phyloP scores from a whole-genome alignment of 2,113 vertebrate genomes.

The Paracanthobrama guichenoti region DNA sequence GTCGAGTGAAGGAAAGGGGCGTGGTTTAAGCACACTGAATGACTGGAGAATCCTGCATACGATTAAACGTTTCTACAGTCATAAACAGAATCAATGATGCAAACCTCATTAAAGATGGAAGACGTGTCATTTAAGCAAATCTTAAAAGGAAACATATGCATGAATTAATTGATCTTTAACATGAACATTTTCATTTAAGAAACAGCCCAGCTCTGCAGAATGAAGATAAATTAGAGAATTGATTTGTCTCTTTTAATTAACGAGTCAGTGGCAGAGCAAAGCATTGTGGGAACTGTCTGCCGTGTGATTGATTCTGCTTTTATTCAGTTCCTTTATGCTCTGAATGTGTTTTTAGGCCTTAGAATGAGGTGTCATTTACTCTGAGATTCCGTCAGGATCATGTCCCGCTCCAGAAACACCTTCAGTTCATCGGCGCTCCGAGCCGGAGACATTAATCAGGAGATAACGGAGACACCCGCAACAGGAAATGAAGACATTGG shows the following conservation, averaged over 20 bases:
- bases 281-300: not conserved
- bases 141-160: no score
- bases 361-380: not conserved
- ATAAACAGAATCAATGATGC: no score
- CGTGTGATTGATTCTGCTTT: not conserved
- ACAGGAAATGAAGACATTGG: constrained; percentile 53
- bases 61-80: no score
- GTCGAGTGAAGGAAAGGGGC: no score
- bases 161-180: no score
- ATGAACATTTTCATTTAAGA: not conserved
- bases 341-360: not conserved
- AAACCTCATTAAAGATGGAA: no score
- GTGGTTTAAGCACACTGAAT: no score
- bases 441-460: constrained; percentile 49
- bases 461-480: constrained; percentile 35
- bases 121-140: no score
- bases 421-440: constrained; percentile 28
- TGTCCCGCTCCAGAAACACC: constrained; percentile 9
- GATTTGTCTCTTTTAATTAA: not conserved
- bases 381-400: not conserved
- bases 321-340: no score
- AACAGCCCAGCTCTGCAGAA: not conserved
- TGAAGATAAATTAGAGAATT: constrained; percentile 14
- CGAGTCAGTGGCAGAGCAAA: not conserved
- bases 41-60: no score